Evolutionary conservation across 2,888 invertebrate genomes (phyloP).

Genomic region (Dastarcus helophoroides): DNA sequence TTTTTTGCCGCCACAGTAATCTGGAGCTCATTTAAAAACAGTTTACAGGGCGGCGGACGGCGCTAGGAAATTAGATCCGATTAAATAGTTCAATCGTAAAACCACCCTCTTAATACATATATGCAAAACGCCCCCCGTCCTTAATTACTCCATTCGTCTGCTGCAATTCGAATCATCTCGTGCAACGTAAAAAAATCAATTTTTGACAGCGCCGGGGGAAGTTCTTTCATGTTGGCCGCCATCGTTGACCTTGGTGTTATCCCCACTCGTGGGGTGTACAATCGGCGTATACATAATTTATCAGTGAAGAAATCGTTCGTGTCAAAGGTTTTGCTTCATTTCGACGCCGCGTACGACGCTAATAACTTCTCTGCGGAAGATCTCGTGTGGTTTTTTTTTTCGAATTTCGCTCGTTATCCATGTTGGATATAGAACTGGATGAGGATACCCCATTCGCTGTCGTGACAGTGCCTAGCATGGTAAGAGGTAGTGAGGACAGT

Average conservation of each 20-base stretch:
- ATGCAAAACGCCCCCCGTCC: no score
- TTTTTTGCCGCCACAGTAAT: no score
- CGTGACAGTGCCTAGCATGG: constrained; percentile 53
- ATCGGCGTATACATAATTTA: constrained; percentile 27
- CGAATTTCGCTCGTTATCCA: constrained; percentile 11
- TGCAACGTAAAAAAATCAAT: no score
- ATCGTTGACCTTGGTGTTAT: constrained; percentile 1
- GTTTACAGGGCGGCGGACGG: no score
- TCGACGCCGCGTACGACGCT: constrained; percentile 9
- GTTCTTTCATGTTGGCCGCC: background rate
- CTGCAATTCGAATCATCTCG: no score
- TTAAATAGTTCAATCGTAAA: no score
- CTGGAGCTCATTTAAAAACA: no score
- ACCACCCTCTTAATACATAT: no score
- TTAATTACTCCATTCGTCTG: no score
- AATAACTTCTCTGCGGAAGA: no score
- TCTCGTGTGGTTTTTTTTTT: background rate
- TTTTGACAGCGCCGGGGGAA: background rate
- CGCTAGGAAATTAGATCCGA: no score
- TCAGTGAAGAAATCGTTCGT: constrained; percentile 23
- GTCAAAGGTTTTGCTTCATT: constrained; percentile 16
- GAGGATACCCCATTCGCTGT: constrained; percentile 57
- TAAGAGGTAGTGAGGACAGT: no score
- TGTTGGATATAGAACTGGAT: constrained; percentile 39
- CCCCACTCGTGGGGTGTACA: constrained; percentile 10